These are phyloP conservation scores for Phyllostomus discolor DNA, from an alignment of 2,113 vertebrate species.

Conservation along the genomic window DNA sequence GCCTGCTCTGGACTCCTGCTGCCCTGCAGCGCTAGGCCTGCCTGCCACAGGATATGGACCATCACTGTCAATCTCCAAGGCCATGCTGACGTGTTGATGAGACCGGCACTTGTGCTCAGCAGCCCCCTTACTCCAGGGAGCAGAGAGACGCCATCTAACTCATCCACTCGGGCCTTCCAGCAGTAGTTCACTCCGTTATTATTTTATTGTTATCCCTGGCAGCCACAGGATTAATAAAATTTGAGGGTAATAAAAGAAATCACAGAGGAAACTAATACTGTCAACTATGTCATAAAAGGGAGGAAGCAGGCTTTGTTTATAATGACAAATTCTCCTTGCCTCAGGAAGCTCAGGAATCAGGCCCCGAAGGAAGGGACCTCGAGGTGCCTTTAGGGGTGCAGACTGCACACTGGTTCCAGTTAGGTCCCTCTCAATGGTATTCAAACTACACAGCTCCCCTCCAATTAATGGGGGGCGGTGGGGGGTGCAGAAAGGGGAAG, in stretches of 20 bases:
- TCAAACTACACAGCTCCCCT: background rate
- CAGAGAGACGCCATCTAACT: background rate
- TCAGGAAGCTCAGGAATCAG: background rate
- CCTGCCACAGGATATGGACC: accelerated
- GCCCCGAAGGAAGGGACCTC: background rate
- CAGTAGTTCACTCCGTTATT: background rate
- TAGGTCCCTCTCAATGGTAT: accelerated
- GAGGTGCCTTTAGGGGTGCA: background rate
- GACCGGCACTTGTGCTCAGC: background rate
- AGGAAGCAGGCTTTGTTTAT: background rate
- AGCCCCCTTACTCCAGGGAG: background rate
- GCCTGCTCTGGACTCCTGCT: background rate
- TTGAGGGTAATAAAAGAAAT: conserved; percentile 57
- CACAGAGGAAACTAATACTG: conserved; percentile 36
- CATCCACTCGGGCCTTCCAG: background rate
- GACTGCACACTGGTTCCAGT: accelerated
- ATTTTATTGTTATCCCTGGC: conserved; percentile 39
- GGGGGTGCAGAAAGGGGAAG: accelerated
- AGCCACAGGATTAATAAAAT: conserved; percentile 64
- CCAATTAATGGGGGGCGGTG: accelerated
- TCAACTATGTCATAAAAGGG: conserved; percentile 23
- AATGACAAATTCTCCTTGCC: background rate
- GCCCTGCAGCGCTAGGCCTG: accelerated
- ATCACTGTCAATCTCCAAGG: accelerated
- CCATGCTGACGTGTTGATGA: accelerated